phyloP scores from a whole-genome alignment of 2,113 vertebrate species.

The Antechinus stuartii region DNA sequence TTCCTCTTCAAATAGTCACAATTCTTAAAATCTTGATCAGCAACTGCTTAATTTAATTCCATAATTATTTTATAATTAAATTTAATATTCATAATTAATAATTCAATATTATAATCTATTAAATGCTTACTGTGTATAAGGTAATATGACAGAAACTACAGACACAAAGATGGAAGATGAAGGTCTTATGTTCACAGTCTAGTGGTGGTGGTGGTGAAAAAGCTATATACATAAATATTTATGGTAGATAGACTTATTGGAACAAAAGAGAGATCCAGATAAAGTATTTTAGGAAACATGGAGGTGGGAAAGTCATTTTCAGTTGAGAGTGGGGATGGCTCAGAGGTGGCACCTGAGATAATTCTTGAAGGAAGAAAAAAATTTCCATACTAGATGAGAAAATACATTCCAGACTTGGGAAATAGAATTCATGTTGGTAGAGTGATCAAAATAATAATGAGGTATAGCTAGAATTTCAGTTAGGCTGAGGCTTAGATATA shows the following conservation, averaged over 20 bases:
- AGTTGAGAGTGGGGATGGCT: background rate
- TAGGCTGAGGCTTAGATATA: no score
- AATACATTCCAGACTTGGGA: no score
- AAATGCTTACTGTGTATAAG: background rate
- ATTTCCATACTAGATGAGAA: no score
- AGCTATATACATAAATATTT: background rate
- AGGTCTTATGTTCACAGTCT: background rate
- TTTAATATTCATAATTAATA: background rate
- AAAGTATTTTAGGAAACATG: background rate
- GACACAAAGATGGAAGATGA: background rate
- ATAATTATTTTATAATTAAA: background rate
- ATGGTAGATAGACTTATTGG: background rate
- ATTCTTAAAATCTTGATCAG: constrained; percentile 51
- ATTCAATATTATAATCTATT: background rate
- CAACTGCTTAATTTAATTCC: background rate
- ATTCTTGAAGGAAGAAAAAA: background rate
- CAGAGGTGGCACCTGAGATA: background rate
- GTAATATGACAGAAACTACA: background rate
- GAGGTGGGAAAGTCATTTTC: background rate
- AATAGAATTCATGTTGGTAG: no score
- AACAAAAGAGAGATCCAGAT: background rate
- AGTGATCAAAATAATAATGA: no score
- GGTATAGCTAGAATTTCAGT: no score
- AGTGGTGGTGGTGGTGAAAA: background rate
- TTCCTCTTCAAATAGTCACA: constrained; percentile 58